phyloP scores from a whole-genome alignment of 2,797 vertebrate species.

The Echeneis naucrates region DNA sequence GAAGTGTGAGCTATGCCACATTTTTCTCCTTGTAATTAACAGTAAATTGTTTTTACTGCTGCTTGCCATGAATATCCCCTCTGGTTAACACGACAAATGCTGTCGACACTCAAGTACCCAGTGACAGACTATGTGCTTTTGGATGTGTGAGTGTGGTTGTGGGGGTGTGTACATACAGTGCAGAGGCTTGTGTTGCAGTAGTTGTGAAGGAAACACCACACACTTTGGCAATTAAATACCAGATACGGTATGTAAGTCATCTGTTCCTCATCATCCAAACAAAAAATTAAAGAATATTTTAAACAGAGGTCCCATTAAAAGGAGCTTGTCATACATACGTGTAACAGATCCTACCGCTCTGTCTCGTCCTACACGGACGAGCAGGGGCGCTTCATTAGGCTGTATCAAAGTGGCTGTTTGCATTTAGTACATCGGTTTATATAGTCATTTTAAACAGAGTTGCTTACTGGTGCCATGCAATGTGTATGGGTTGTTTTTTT shows the following conservation, averaged over 20 bases:
- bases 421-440: background rate
- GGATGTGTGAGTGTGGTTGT: conserved; percentile 50
- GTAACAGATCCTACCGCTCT: too few species aligned
- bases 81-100: conserved; percentile 86
- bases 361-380: background rate
- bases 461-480: background rate
- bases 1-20: conserved; percentile 93
- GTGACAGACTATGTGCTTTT: conserved; percentile 72
- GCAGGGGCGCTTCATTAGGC: background rate
- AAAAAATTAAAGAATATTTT: background rate
- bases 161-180: conserved; percentile 61
- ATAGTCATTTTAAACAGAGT: background rate
- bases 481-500: background rate
- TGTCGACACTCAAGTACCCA: conserved; percentile 91
- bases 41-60: conserved; percentile 98
- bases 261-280: background rate
- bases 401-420: background rate
- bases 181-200: conserved; percentile 67
- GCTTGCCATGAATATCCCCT: conserved; percentile 92
- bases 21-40: conserved; percentile 99
- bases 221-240: conserved; percentile 1
- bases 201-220: conserved; percentile 6
- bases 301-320: too few species aligned
- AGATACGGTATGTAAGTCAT: background rate
- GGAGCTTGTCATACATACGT: too few species aligned